Percentiles rank a stretch among this genome's conserved stretches.
phyloP scores from a whole-genome alignment of 1,140 invertebrate species.

The Musca domestica region DNA sequence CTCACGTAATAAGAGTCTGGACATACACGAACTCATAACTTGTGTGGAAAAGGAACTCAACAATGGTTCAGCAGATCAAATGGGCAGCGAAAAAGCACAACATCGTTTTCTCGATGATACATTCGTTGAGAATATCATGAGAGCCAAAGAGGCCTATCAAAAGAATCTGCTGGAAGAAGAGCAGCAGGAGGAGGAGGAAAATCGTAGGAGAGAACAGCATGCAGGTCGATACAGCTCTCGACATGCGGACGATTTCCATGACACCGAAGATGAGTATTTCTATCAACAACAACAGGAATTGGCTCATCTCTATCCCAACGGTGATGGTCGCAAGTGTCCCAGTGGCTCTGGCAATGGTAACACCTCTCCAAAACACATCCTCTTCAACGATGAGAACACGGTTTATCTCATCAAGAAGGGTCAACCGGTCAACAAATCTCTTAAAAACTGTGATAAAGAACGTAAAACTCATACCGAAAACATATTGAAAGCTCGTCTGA shows the following conservation, averaged over 20 bases:
- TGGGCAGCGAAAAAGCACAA: background rate
- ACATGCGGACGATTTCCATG: background rate
- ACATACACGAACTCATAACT: constrained; percentile 46
- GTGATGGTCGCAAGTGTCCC: background rate
- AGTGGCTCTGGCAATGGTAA: background rate
- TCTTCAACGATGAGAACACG: constrained; percentile 50
- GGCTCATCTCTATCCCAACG: background rate
- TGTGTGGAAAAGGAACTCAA: constrained; percentile 38
- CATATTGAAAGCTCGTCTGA: constrained; percentile 39
- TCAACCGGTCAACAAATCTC: constrained; percentile 34
- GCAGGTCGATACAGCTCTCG: background rate
- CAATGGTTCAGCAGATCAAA: background rate
- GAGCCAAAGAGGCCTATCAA: constrained; percentile 23
- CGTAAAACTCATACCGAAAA: constrained; percentile 5
- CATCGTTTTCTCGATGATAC: constrained; percentile 48
- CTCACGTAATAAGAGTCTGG: constrained; percentile 47
- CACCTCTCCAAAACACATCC: constrained; percentile 36
- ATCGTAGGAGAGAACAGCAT: background rate
- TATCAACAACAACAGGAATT: background rate
- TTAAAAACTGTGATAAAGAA: constrained; percentile 23
- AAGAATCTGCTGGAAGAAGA: background rate
- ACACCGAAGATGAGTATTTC: constrained; percentile 12
- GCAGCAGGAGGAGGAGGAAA: background rate
- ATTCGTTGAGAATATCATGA: constrained; percentile 45
- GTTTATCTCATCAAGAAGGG: constrained; percentile 51